Conservation (phyloP, 2,888 invertebrate genomes). For the Micoletzkya japonica region DNA sequence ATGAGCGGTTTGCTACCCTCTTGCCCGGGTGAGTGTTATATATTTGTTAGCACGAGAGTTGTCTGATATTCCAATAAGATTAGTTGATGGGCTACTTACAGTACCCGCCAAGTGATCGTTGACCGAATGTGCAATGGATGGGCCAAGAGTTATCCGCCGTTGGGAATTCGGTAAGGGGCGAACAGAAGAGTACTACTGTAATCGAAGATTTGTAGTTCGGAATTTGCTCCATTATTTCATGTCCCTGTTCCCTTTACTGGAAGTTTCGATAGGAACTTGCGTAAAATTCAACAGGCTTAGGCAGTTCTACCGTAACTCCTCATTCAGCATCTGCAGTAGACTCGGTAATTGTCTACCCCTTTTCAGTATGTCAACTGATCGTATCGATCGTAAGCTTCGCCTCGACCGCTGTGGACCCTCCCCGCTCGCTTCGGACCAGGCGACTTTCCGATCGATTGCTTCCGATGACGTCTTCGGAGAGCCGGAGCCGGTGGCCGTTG, state of each 20-base stretch:
- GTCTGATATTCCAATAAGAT: too few relatives aligned
- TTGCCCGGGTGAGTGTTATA: not conserved
- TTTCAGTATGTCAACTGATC: not conserved
- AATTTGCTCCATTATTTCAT: too few relatives aligned
- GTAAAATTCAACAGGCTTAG: too few relatives aligned
- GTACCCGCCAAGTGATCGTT: not conserved
- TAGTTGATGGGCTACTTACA: not conserved
- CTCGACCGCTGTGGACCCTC: not conserved
- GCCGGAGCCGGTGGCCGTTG: not conserved
- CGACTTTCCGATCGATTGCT: not conserved
- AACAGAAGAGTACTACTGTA: not conserved
- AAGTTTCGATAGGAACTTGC: too few relatives aligned
- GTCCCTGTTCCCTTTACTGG: too few relatives aligned
- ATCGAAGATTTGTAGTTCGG: too few relatives aligned
- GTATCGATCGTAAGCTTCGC: not conserved
- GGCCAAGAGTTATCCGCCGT: not conserved
- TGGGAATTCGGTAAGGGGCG: not conserved
- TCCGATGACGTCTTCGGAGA: not conserved
- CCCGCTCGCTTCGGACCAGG: not conserved
- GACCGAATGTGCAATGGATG: not conserved
- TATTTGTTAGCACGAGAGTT: too few relatives aligned
- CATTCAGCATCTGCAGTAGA: too few relatives aligned
- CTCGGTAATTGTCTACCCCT: not conserved
- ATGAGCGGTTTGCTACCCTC: too few relatives aligned
- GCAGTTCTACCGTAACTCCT: too few relatives aligned